These are phyloP conservation scores for Pelusios castaneus DNA, from an alignment of 2,113 vertebrate species.

Conservation along the genomic window DNA sequence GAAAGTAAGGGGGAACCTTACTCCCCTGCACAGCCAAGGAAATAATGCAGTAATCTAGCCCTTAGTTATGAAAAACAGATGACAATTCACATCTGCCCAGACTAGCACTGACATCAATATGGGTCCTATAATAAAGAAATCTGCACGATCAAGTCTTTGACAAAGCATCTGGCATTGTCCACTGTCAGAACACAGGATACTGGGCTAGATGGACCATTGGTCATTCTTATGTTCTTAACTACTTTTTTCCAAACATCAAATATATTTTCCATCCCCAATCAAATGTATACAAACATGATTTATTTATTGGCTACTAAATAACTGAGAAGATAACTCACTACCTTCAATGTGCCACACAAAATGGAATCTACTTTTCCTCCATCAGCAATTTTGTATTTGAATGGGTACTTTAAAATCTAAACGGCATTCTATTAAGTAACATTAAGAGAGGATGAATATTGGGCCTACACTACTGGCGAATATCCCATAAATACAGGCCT, in stretches of 20 bases:
- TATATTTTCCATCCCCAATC: not conserved
- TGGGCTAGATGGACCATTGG: too few relatives aligned
- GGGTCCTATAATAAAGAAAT: not conserved
- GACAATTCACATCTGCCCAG: not conserved
- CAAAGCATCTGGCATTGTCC: not conserved
- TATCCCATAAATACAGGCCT: not conserved
- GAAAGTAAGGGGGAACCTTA: not conserved
- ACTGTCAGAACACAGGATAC: too few relatives aligned
- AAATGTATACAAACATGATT: not conserved
- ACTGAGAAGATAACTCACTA: not conserved
- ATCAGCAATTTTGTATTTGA: not conserved
- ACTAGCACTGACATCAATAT: not conserved
- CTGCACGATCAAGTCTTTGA: not conserved
- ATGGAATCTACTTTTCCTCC: not conserved
- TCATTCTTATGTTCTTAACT: not conserved
- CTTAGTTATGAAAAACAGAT: not conserved
- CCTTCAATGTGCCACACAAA: not conserved
- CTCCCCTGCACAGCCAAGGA: fast-evolving
- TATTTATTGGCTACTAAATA: not conserved
- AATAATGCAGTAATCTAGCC: not conserved
- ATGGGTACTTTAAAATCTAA: not conserved
- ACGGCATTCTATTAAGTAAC: not conserved
- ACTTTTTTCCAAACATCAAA: not conserved
- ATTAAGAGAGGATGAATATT: not conserved
- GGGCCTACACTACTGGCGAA: not conserved